A percentile compares a stretch with the other conserved stretches of the same genome.
These are phyloP conservation scores for Corythoichthys intestinalis DNA, from an alignment of 2,113 vertebrate species.

Conservation along the genomic window DNA sequence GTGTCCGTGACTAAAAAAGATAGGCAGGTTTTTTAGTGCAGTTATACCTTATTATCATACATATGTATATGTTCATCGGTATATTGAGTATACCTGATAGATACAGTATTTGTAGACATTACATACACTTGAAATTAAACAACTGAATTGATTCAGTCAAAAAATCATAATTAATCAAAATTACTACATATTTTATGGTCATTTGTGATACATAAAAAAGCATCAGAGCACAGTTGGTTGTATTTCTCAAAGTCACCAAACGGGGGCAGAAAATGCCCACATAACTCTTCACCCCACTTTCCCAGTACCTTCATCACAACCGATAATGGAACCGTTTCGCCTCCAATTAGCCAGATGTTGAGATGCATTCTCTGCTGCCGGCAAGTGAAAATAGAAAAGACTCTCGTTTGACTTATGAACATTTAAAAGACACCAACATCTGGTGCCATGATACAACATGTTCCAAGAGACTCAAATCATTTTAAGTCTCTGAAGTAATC, in stretches of 20 bases:
- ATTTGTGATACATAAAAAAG: background rate
- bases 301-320: conserved; percentile 1
- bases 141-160: background rate
- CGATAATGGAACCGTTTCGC: conserved; percentile 42
- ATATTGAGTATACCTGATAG: background rate
- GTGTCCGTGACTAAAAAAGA: background rate
- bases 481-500: background rate
- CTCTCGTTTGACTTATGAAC: conserved; percentile 40
- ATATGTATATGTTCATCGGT: too few species aligned
- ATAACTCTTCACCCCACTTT: conserved; percentile 15
- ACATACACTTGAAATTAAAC: background rate
- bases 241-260: conserved; percentile 33
- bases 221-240: conserved; percentile 7
- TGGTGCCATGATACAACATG: conserved; percentile 40
- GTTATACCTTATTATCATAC: too few species aligned
- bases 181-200: too few species aligned
- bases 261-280: conserved; percentile 57
- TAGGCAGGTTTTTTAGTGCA: too few species aligned
- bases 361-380: conserved; percentile 24
- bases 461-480: conserved; percentile 24
- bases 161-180: background rate
- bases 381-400: conserved; percentile 25
- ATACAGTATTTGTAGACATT: background rate
- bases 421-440: conserved; percentile 49
- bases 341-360: conserved; percentile 44